Conservation (phyloP, 2,888 invertebrate species). For the Zele albiditarsus region DNA sequence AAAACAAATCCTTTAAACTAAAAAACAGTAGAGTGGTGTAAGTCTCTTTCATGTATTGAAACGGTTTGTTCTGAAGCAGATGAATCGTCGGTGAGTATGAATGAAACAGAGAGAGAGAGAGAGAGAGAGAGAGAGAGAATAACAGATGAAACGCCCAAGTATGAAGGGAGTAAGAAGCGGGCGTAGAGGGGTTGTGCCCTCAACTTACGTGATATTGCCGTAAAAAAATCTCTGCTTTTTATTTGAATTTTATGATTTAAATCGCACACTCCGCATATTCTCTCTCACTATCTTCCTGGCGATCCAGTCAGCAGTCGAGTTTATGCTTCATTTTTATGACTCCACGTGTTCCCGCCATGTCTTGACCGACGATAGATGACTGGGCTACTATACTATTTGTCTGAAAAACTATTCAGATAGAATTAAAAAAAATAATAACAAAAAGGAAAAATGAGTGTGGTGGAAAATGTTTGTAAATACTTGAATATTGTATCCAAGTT, state of each 20-base stretch:
- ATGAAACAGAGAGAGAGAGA: constrained; percentile 1
- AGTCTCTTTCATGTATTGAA: background rate
- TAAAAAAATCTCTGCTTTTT: constrained; percentile 53
- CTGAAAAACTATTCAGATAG: background rate
- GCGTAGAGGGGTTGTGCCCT: constrained; percentile 28
- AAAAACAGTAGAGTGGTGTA: background rate
- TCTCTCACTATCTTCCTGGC: constrained; percentile 38
- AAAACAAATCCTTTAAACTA: constrained; percentile 25
- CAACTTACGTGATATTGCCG: background rate
- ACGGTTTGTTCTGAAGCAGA: background rate
- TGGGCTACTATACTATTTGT: too few species aligned
- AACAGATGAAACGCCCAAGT: background rate
- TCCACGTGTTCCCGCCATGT: constrained; percentile 53
- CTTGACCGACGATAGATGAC: background rate
- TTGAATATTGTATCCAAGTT: constrained; percentile 9
- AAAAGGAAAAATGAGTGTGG: background rate
- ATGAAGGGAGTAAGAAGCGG: constrained; percentile 3
- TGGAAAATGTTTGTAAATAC: background rate
- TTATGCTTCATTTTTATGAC: constrained; percentile 69
- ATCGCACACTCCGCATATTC: constrained; percentile 68
- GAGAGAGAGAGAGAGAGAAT: background rate
- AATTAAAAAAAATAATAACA: constrained; percentile 12
- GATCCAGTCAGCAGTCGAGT: constrained; percentile 70
- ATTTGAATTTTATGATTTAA: constrained; percentile 71
- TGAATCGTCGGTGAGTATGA: background rate